Base-by-base conservation (phyloP, 2,888 invertebrate species). In the Tyria jacobaeae region DNA sequence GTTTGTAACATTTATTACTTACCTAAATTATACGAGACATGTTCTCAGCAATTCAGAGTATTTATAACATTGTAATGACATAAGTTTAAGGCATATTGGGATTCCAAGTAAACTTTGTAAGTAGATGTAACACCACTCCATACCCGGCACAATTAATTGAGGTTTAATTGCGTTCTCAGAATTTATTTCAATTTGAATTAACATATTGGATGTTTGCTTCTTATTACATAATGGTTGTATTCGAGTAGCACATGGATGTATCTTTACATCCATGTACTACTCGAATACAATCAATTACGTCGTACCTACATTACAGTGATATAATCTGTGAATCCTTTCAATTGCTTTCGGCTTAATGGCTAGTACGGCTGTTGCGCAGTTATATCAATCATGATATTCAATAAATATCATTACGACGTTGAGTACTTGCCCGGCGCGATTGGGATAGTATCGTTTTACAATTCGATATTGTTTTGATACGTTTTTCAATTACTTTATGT, bases 391-490 rank as follows among this genome's bases (percentile, higher is more conserved):
- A 51, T 51, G 34, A 6, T 17, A 3, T 31, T 12, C 34, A 14
- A 51, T 34, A 35, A 51, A 51, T 14, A 51, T 34, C 10, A 51
- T 34, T 51, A 51, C 21, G 34, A 51, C 17, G 41, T 41, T 21
- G 41, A 41, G 17, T 17, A 21, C 41, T 41, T 41, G 1, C 2
- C 10, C 17, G 6, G 10, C 10, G 17, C 10, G 17, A 41, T 17
- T 41, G 10, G 17, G 10, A 41, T 41, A 41, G 17, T 17, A n/a
- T 17, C 15, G 15, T 12, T 3, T 37, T n/a, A n/a, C n/a, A n/a
- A n/a, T n/a, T n/a, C n/a, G n/a, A n/a, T n/a, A n/a, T n/a, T n/a
- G n/a, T n/a, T n/a, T n/a, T n/a, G n/a, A n/a, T n/a, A n/a, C n/a
- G n/a, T n/a, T n/a, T n/a, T n/a, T n/a, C n/a, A n/a, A n/a, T n/a